A percentile compares a stretch with the other conserved stretches of the same genome.
These are phyloP conservation scores for Mythimna albipuncta DNA, from an alignment of 2,888 invertebrate genomes.

Conservation along the genomic window DNA sequence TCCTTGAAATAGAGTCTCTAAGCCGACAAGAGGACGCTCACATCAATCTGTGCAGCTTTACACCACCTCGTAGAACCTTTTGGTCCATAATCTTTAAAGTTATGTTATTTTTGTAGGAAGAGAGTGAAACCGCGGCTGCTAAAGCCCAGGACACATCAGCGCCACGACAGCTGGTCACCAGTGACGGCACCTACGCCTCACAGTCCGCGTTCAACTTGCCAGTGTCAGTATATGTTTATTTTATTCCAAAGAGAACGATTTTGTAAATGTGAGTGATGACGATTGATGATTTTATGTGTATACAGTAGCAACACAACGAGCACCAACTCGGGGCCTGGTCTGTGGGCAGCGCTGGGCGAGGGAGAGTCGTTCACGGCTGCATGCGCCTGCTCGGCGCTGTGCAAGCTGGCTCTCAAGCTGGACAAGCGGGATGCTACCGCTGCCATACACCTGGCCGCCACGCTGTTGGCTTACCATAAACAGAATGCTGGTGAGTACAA, in stretches of 20 bases:
- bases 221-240: slow-evolving; percentile 87
- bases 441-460: slow-evolving; percentile 96
- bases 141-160: slow-evolving; percentile 74
- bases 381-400: slow-evolving; percentile 96
- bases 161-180: slow-evolving; percentile 96
- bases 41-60: no score
- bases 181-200: slow-evolving; percentile 99
- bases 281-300: neutral
- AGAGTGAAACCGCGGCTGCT: slow-evolving; percentile 65
- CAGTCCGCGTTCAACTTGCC: slow-evolving; percentile 98
- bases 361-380: slow-evolving; percentile 99
- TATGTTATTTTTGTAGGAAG: slow-evolving; percentile 52
- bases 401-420: slow-evolving; percentile 95
- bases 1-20: neutral
- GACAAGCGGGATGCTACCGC: slow-evolving; percentile 88
- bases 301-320: slow-evolving; percentile 19
- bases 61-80: neutral
- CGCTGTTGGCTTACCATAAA: slow-evolving; percentile 91
- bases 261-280: no score
- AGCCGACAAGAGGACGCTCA: neutral
- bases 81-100: neutral
- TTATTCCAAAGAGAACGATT: no score
- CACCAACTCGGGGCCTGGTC: slow-evolving; percentile 79
- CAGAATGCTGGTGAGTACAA: slow-evolving; percentile 64
- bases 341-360: slow-evolving; percentile 97